Percentiles rank a stretch among this genome's conserved stretches.
phyloP scores from a whole-genome alignment of 2,888 invertebrate species.

The Drosophila gaucha region DNA sequence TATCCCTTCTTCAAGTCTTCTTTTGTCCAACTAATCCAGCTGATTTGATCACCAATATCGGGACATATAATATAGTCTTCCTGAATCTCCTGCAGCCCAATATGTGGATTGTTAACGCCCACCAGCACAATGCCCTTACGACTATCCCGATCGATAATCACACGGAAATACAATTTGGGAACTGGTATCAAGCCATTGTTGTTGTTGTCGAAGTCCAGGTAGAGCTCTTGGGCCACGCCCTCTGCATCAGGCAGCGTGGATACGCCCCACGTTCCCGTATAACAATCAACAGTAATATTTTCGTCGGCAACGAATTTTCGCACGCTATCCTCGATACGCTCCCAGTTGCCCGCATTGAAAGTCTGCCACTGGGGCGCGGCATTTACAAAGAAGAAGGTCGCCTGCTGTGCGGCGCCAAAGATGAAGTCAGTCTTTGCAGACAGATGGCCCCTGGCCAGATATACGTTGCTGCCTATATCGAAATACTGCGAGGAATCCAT shows the following conservation, averaged over 20 bases:
- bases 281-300: constrained; percentile 84
- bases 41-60: constrained; percentile 71
- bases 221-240: constrained; percentile 79
- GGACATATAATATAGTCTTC: constrained; percentile 75
- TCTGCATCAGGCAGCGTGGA: constrained; percentile 85
- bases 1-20: constrained; percentile 72
- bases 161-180: constrained; percentile 86
- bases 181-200: constrained; percentile 85
- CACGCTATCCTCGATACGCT: constrained; percentile 85
- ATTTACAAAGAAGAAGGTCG: constrained; percentile 86
- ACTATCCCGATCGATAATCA: constrained; percentile 85
- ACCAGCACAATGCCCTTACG: constrained; percentile 86
- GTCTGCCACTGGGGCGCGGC: constrained; percentile 87
- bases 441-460: constrained; percentile 86
- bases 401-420: constrained; percentile 85
- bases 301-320: constrained; percentile 84
- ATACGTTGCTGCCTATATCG: constrained; percentile 62
- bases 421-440: constrained; percentile 86
- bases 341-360: constrained; percentile 88
- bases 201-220: constrained; percentile 81
- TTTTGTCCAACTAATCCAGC: constrained; percentile 78
- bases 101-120: constrained; percentile 84
- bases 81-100: constrained; percentile 63
- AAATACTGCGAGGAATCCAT: constrained; percentile 76
- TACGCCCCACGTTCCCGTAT: constrained; percentile 87